phyloP scores from a whole-genome alignment of 2,797 vertebrate genomes.

The Darevskia mixta region DNA sequence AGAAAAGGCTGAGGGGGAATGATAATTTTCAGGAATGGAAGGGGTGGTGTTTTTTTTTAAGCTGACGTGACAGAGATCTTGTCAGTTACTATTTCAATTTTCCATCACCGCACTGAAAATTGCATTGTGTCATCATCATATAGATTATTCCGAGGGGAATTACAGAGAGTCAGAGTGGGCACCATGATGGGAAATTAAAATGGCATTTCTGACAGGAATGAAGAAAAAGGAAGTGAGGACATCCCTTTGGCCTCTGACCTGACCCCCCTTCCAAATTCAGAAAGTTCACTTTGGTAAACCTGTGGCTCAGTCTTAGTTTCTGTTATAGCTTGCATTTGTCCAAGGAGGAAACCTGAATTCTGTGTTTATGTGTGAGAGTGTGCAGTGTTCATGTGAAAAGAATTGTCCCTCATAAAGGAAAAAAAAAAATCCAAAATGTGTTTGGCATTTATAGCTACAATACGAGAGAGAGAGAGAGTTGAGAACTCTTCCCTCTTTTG shows the following conservation, averaged over 20 bases:
- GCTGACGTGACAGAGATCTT: neutral
- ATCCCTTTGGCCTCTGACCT: no score
- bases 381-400: no score
- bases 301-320: neutral
- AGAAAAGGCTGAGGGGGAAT: neutral
- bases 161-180: neutral
- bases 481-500: no score
- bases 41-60: neutral
- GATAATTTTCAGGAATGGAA: neutral
- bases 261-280: neutral
- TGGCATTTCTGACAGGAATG: neutral
- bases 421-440: no score
- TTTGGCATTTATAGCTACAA: no score
- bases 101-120: no score
- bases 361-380: no score
- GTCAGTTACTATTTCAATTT: neutral
- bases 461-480: no score
- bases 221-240: neutral
- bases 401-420: no score
- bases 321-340: no score
- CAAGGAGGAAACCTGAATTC: no score
- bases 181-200: neutral
- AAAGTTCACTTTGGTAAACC: neutral
- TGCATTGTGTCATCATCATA: neutral
- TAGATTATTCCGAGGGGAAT: neutral